Evolutionary conservation across 1,140 invertebrate species (phyloP), one percentile per base, ranked within the genome.

Genomic region (Nephila pilipes): DNA sequence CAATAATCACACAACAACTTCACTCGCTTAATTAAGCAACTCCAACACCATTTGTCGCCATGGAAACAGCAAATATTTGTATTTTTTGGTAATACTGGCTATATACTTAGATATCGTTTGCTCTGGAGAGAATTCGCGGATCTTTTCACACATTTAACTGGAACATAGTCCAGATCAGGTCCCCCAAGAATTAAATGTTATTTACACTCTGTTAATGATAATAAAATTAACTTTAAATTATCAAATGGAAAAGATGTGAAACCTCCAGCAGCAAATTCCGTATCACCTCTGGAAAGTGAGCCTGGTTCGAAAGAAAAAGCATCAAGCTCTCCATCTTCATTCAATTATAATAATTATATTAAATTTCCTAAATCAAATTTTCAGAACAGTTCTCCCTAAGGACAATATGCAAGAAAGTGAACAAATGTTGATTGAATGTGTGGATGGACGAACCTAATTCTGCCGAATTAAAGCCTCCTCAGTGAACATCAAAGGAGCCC

Each of bases 371-470:
- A 89, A 25, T 29, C 36, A 5, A 29, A 63, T 58, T 3, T 57
- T 10, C 20, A 57, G 22, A n/a, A 12, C 22, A 20, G 16, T 58
- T 54, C 79, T 12, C 5, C n/a, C 36, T 38, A 29, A 32, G 1
- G 3, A 4, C 22, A 36, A 55, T 1, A 65, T 92, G 81, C 36
- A 92, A 18, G 85, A 85, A 12, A 93, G 91, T 46, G 91, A 32
- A 38, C 91, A 0, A 57, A 55, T 12, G 69, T 87, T 1, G 79
- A 93, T 8, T 93, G 83, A 93, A 93, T 60, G 65, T 93, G 0
- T 93, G 91, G 87, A 93, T 79, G 91, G 83, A 87, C 10, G 16
- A n/a, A 18, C n/a, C 57, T 14, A 25, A 57, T 65, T 58, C 85
- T 54, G n/a, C 60, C 18, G 58, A 60, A 36, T 29, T 5, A 14